phyloP scores from a whole-genome alignment of 1,140 invertebrate species.

The Drosophila repletoides region DNA sequence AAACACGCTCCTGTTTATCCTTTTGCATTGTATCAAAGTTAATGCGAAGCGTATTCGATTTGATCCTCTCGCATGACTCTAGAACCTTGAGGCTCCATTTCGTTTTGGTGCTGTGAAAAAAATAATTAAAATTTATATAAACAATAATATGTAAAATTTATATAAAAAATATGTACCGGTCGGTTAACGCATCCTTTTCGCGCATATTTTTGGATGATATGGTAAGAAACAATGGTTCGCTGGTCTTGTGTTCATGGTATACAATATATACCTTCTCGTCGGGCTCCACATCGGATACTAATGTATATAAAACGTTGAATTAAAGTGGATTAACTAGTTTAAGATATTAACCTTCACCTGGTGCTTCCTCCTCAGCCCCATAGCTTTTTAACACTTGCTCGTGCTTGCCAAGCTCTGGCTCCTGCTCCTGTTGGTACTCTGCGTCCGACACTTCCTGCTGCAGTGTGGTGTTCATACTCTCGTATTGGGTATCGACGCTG shows the following conservation, averaged over 20 bases:
- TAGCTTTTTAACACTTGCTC: slow-evolving; percentile 52
- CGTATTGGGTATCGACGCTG: slow-evolving; percentile 38
- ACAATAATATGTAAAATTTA: background rate
- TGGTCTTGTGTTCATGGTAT: slow-evolving; percentile 49
- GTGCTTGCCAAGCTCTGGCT: slow-evolving; percentile 49
- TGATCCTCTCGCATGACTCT: slow-evolving; percentile 83
- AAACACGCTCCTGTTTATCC: slow-evolving; percentile 84
- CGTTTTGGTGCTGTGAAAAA: slow-evolving; percentile 82
- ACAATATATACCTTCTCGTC: slow-evolving; percentile 78
- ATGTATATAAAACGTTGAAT: background rate
- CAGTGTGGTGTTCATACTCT: slow-evolving; percentile 30
- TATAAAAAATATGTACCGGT: slow-evolving; percentile 49
- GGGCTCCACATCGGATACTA: slow-evolving; percentile 74
- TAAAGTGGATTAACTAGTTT: background rate
- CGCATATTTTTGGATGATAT: slow-evolving; percentile 74
- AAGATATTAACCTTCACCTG: slow-evolving; percentile 24
- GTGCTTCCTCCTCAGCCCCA: slow-evolving; percentile 43
- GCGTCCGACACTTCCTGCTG: background rate
- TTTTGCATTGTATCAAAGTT: slow-evolving; percentile 85
- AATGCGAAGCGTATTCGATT: slow-evolving; percentile 84
- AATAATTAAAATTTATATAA: background rate
- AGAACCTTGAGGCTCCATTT: slow-evolving; percentile 85
- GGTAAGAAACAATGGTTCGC: slow-evolving; percentile 73
- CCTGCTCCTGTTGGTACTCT: background rate
- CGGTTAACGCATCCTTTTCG: slow-evolving; percentile 75